Conservation (phyloP, 2,888 invertebrate species). For the Frankliniella fusca region DNA sequence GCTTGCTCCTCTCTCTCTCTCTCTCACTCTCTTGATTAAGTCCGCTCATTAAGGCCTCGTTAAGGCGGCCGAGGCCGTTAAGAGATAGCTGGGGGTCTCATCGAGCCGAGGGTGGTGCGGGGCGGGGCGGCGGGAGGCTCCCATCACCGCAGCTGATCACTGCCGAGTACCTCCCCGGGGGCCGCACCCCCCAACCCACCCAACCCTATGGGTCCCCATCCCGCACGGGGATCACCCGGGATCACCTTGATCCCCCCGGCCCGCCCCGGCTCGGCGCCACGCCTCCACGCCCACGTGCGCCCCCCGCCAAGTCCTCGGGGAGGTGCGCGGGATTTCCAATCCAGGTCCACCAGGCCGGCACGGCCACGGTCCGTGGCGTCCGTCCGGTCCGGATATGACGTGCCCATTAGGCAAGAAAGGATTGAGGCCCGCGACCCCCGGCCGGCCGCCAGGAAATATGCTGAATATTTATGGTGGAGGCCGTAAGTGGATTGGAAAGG, state of each 20-base stretch:
- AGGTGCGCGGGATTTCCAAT: no score
- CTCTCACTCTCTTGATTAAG: slow-evolving; percentile 9
- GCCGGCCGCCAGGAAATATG: not conserved
- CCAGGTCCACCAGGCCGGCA: no score
- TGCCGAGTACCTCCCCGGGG: not conserved
- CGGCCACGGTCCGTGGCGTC: no score
- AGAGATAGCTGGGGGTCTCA: not conserved
- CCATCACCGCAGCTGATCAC: no score
- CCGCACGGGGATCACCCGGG: no score
- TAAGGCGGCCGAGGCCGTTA: not conserved
- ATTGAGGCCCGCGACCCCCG: not conserved
- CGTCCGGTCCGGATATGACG: no score
- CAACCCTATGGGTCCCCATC: not conserved
- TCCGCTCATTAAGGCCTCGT: slow-evolving; percentile 6
- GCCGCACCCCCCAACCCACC: not conserved
- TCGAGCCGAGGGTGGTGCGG: no score
- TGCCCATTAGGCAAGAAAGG: not conserved
- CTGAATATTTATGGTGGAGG: slow-evolving; percentile 13
- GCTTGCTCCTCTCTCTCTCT: no score
- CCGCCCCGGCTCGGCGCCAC: no score
- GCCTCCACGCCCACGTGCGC: no score
- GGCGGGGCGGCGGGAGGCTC: not conserved
- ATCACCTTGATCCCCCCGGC: no score
- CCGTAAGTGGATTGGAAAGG: slow-evolving; percentile 20
- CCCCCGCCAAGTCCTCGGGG: no score